These are phyloP conservation scores for Pollenia angustigena DNA, from an alignment of 2,888 invertebrate species.

Conservation along the genomic window DNA sequence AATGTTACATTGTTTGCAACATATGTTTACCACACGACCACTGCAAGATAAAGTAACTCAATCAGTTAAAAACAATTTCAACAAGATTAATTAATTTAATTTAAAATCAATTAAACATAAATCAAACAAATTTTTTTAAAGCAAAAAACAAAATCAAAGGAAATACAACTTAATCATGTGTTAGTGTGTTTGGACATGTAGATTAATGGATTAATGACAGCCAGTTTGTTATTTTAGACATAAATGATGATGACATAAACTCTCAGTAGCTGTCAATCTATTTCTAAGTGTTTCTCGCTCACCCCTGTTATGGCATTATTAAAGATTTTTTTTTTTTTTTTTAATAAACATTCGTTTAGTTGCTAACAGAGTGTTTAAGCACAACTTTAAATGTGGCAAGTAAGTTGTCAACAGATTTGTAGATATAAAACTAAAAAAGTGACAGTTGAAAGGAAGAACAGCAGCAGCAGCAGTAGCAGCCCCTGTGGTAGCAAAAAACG, in stretches of 20 bases:
- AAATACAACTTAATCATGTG: slow-evolving; percentile 6
- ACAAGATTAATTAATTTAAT: slow-evolving; percentile 32
- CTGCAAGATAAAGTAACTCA: slow-evolving; percentile 30
- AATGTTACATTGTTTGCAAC: slow-evolving; percentile 31
- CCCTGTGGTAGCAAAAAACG: background rate
- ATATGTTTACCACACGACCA: background rate
- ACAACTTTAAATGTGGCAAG: slow-evolving; percentile 70
- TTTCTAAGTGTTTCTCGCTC: background rate
- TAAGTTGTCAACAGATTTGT: slow-evolving; percentile 73
- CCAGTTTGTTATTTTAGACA: slow-evolving; percentile 32
- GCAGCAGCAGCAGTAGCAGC: background rate
- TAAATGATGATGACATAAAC: slow-evolving; percentile 64
- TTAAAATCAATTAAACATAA: slow-evolving; percentile 51
- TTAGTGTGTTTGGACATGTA: slow-evolving; percentile 10
- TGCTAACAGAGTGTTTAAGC: slow-evolving; percentile 19
- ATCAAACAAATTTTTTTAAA: slow-evolving; percentile 26
- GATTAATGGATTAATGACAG: slow-evolving; percentile 64
- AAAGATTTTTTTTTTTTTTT: background rate
- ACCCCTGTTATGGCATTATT: background rate
- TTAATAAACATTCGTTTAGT: slow-evolving; percentile 32
- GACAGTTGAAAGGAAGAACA: slow-evolving; percentile 49
- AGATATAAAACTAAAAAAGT: slow-evolving; percentile 30
- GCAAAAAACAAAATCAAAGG: background rate
- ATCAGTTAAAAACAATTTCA: background rate
- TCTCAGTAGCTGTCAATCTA: slow-evolving; percentile 50